These are phyloP conservation scores for Myrmecobius fasciatus DNA, from an alignment of 2,113 vertebrate genomes.

Conservation along the genomic window DNA sequence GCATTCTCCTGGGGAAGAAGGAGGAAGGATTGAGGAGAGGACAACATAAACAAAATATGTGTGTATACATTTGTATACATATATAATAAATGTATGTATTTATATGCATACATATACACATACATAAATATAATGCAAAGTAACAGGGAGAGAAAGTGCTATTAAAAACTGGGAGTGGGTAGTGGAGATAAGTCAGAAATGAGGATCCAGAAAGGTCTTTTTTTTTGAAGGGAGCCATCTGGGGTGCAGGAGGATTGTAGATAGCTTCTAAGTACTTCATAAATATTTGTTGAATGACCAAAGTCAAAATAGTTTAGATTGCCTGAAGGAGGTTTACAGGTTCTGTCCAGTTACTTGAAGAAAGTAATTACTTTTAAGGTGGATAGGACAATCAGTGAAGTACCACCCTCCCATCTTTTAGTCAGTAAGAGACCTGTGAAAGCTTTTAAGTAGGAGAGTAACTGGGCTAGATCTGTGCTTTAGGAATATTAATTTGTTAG, in stretches of 20 bases:
- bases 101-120: too few relatives aligned
- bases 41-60: not conserved
- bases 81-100: too few relatives aligned
- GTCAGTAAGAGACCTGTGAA: not conserved
- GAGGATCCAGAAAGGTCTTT: not conserved
- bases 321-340: not conserved
- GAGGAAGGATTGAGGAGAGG: too few relatives aligned
- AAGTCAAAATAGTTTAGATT: not conserved
- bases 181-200: not conserved
- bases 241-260: too few relatives aligned
- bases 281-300: not conserved
- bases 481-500: not conserved
- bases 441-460: not conserved
- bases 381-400: not conserved
- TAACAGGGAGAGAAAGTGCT: not conserved
- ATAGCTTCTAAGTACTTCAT: not conserved
- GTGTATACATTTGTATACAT: too few relatives aligned
- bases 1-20: not conserved
- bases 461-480: not conserved
- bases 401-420: not conserved
- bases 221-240: not conserved
- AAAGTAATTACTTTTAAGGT: not conserved
- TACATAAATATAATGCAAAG: not conserved
- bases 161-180: not conserved
- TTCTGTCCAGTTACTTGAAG: not conserved